Evolutionary conservation across 2,113 vertebrate species (phyloP), one percentile per base, ranked within the genome.

Genomic region (Paradoxurus hermaphroditus): DNA sequence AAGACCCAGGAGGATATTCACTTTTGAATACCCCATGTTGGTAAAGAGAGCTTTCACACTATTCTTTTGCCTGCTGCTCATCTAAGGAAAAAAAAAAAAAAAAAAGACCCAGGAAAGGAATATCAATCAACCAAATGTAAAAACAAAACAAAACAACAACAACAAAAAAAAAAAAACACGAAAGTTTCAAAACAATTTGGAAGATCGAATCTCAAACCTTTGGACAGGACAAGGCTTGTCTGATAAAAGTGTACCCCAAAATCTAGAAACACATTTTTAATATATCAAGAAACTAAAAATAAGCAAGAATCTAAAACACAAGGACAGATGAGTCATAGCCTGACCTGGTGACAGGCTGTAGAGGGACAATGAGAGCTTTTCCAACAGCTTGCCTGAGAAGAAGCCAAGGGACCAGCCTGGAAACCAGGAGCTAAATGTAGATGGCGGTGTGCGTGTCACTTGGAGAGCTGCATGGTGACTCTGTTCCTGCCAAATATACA

Each of bases 401-500:
- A 51, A 53, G 91, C 91, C 93, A 87, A 72, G 73, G 93, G 73
- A 73, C 53, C 81, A 83, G 63, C 51, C 90, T 75, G 90, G 36
- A 86, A 92, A 70, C 63, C 68, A 79, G 39, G 86, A 92, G 94
- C 18, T 5, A n/a, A 86, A 62, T 9, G 85, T 53, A 27, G 46
- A 89, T n/a, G 83, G 53, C 0, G 13, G 4, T 10, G 46, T 31
- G 10, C 4, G 36, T 31, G 51, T 70, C 79, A 11, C 92, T 56
- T 49, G 72, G 81, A 90, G 51, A 10, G 4, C 29, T 4, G 9
- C 79, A 39, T 2, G 41, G 73, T 29, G 56, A 44, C 53, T 36
- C 44, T 10, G 7, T 5, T 16, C 16, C 62, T 94, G 95, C 96
- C 94, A 96, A 97, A 73, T 36, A 10, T 85, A 44, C 88, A 94